phyloP scores from a whole-genome alignment of 2,797 vertebrate genomes.

The Poeciliopsis gracilis region DNA sequence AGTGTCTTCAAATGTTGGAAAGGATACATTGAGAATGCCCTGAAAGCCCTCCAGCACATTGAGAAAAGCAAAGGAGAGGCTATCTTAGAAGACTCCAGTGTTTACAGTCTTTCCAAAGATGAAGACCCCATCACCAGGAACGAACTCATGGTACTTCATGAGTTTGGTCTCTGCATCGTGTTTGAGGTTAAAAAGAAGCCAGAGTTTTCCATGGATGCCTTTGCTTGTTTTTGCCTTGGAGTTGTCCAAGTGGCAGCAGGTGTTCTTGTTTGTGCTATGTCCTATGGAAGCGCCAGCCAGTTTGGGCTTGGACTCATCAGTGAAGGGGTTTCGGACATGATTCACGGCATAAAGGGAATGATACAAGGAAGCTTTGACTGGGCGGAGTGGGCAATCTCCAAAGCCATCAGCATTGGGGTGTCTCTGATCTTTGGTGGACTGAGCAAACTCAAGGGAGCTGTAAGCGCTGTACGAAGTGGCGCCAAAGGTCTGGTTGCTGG shows the following conservation, averaged over 20 bases:
- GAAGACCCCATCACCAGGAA: slow-evolving; percentile 17
- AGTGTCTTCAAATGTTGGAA: slow-evolving; percentile 22
- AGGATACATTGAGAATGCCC: not conserved
- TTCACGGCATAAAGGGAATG: slow-evolving; percentile 16
- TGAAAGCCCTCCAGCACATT: not conserved
- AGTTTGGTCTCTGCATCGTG: not conserved
- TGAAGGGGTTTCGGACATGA: slow-evolving; percentile 23
- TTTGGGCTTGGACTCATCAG: slow-evolving; percentile 13
- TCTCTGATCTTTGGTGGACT: slow-evolving; percentile 29
- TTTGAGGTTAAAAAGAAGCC: slow-evolving; percentile 26
- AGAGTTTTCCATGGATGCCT: not conserved
- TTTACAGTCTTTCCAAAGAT: slow-evolving; percentile 16
- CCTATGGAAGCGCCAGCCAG: slow-evolving; percentile 16
- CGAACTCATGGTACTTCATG: not conserved
- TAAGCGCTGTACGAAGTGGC: not conserved
- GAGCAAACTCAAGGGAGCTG: not conserved
- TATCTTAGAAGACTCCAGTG: slow-evolving; percentile 1
- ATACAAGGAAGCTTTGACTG: slow-evolving; percentile 27
- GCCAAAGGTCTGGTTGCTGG: not conserved
- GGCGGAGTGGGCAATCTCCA: slow-evolving; percentile 30
- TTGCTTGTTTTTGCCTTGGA: not conserved
- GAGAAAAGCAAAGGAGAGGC: accelerated
- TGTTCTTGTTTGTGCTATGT: slow-evolving; percentile 23
- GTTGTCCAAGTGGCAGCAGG: not conserved
- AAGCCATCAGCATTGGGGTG: slow-evolving; percentile 5